Evolutionary conservation across 1,140 invertebrate species (phyloP), one percentile per base, ranked within the genome.

Genomic region (Ladona fulva): DNA sequence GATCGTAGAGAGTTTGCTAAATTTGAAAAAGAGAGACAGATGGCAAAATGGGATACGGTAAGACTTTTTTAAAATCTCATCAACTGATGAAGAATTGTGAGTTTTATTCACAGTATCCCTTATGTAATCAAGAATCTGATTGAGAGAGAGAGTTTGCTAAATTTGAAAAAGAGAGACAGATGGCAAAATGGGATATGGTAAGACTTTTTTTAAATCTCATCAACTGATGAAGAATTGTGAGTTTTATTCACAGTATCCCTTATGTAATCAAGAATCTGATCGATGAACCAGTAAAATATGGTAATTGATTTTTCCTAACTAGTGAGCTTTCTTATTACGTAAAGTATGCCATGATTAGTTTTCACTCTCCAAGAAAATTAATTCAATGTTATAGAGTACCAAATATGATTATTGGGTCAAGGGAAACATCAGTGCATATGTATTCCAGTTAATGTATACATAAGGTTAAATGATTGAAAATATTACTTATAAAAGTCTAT

Each of bases 11-110:
- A 97, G 84, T 95, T 91, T 83, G 90, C 91, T 16, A 91, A 89
- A 80, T 97, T 97, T 83, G 90, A 95, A 82, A 93, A 93, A 81
- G 92, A 96, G 82, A 88, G 91, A 78, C 88, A 91, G 80, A 88
- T 89, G 82, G 92, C 92, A 3, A 89, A 89, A 81, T 94, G 91
- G 90, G 89, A 91, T 81, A 89, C 89, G 77, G 93, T 95, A 86
- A 88, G 85, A 59, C 19, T 16, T 14, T 66, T 19, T 6, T 66
- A 6, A 66, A 16, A 6, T 3, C 14, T 37, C 29, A 37, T 37
- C 1, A 37, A n/a, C n/a, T 37, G 8, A 37, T 8, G 8, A 37
- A 37, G 1, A 5, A 37, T 5, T 8, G 1, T 37, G 1, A 37
- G 8, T 37, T 37, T 37, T 5, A 37, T 37, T 37, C 8, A 37